Conservation (phyloP, 2,888 invertebrate genomes). For the Sarcophaga variegata region DNA sequence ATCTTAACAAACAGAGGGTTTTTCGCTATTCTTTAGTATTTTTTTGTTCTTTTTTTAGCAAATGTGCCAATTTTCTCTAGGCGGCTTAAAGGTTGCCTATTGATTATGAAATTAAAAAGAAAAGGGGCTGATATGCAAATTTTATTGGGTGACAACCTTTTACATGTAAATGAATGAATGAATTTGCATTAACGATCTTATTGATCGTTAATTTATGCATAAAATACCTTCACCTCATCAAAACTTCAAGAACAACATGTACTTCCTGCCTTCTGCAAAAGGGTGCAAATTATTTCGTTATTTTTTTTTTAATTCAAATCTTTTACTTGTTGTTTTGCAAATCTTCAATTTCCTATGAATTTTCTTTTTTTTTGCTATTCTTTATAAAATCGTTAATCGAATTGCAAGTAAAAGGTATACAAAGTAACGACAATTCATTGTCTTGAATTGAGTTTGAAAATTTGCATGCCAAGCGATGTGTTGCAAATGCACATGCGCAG, state of each 20-base stretch:
- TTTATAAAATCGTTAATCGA: background rate
- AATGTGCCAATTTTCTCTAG: conserved; percentile 67
- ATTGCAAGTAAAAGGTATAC: conserved; percentile 17
- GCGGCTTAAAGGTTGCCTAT: conserved; percentile 46
- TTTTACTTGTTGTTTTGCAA: conserved; percentile 48
- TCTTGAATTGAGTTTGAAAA: conserved; percentile 13
- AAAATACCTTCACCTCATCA: conserved; percentile 78
- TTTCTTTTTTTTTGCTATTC: background rate
- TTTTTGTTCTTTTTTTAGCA: conserved; percentile 32
- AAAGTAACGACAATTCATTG: background rate
- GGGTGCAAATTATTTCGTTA: conserved; percentile 64
- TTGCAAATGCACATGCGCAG: conserved; percentile 59
- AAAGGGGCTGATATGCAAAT: conserved; percentile 66
- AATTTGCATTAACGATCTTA: conserved; percentile 71
- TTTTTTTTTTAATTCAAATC: conserved; percentile 28
- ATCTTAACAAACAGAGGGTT: conserved; percentile 27
- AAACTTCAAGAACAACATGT: conserved; percentile 47
- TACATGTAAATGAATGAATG: conserved; percentile 31
- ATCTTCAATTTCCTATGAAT: conserved; percentile 62
- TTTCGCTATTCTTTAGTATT: background rate
- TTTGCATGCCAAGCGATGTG: conserved; percentile 59
- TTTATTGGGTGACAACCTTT: conserved; percentile 49
- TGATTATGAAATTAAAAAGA: conserved; percentile 21
- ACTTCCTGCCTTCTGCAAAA: conserved; percentile 51
- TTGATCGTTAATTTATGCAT: conserved; percentile 82